phyloP scores from a whole-genome alignment of 2,797 vertebrate species.

The Periparus ater region DNA sequence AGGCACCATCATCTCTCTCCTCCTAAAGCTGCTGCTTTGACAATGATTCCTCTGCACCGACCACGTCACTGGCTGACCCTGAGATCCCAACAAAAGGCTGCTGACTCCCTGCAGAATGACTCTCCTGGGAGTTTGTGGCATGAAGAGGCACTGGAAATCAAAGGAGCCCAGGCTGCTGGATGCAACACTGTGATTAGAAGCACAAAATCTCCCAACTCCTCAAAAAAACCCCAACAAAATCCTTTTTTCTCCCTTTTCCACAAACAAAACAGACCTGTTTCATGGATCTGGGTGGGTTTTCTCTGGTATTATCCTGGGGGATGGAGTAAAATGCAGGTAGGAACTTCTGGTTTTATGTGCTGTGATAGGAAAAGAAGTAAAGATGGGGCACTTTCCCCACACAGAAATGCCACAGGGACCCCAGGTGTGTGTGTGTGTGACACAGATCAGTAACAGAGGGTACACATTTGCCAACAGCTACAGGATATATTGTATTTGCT shows the following conservation, averaged over 20 bases:
- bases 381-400: not conserved
- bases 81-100: not conserved
- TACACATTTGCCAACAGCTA: not conserved
- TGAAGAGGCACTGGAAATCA: not conserved
- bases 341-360: not conserved
- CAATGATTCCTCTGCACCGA: not conserved
- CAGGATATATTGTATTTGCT: slow-evolving; percentile 5
- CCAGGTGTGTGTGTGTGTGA: not conserved
- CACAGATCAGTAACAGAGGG: not conserved
- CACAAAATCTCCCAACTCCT: not conserved
- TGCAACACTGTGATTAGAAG: not conserved
- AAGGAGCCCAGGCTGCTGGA: not conserved
- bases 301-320: not conserved
- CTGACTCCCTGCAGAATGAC: not conserved
- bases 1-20: not conserved
- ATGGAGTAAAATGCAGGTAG: not conserved
- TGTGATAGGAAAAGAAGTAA: not conserved
- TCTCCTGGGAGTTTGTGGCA: not conserved
- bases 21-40: not conserved
- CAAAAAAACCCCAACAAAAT: no score
- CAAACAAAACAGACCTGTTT: not conserved
- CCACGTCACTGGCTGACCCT: accelerated
- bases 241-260: not conserved
- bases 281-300: not conserved
- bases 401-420: not conserved